Percentiles rank a stretch among this genome's conserved stretches.
These are phyloP conservation scores for Macroglossus sobrinus DNA, from an alignment of 2,113 vertebrate species.

Conservation along the genomic window DNA sequence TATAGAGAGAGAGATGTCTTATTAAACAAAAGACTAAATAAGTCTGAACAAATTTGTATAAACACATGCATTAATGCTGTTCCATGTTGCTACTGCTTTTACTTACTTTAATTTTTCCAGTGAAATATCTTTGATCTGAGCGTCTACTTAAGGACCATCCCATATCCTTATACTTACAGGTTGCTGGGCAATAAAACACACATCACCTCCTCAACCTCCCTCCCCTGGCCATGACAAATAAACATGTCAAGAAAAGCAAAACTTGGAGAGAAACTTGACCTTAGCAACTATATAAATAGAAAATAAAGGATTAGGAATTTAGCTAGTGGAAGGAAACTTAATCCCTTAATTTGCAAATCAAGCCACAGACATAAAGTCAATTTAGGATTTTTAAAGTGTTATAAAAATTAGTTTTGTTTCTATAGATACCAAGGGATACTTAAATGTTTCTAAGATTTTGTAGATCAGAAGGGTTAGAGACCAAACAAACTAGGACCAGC, in stretches of 20 bases:
- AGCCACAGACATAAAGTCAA: constrained; percentile 19
- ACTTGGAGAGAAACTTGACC: constrained; percentile 11
- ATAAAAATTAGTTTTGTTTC: background rate
- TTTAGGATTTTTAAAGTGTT: background rate
- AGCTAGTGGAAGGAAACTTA: constrained; percentile 15
- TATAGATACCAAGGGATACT: background rate
- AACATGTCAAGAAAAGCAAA: background rate
- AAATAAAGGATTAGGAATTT: constrained; percentile 10
- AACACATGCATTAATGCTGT: background rate
- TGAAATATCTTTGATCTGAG: background rate
- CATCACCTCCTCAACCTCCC: accelerated
- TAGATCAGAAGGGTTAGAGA: background rate
- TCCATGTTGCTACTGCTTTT: background rate
- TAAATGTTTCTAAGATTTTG: constrained; percentile 7
- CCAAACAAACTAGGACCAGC: background rate
- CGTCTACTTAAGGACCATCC: background rate
- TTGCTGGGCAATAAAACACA: background rate
- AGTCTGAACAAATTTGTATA: background rate
- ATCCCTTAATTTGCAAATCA: constrained; percentile 11
- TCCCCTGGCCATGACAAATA: background rate
- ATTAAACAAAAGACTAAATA: background rate
- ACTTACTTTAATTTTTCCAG: background rate
- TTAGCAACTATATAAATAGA: background rate
- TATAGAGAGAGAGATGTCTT: background rate
- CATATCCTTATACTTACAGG: background rate